These are phyloP conservation scores for Harpalus rubripes DNA, from an alignment of 2,888 invertebrate species.

Conservation along the genomic window DNA sequence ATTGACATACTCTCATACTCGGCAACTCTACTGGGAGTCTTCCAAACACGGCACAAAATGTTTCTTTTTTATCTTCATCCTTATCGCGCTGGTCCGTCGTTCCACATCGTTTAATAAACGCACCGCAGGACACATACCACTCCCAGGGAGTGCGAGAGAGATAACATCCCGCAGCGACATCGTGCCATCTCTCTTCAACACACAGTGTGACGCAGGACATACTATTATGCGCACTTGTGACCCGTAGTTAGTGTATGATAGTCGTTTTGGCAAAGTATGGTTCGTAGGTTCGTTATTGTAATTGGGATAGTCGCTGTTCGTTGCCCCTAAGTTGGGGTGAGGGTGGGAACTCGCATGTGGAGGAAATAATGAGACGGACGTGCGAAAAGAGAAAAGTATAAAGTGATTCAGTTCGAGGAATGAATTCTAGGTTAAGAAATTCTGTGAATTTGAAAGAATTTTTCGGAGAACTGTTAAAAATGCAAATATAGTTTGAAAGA, in stretches of 20 bases:
- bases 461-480: too few species aligned
- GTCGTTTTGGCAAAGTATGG: constrained; percentile 11
- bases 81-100: constrained; percentile 51
- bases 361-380: not conserved
- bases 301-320: not conserved
- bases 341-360: constrained; percentile 14
- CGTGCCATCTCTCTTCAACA: not conserved
- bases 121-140: constrained; percentile 60
- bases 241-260: constrained; percentile 22
- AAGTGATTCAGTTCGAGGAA: not conserved
- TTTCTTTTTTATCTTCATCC: constrained; percentile 57
- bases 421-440: not conserved
- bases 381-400: not conserved
- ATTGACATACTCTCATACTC: not conserved
- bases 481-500: too few species aligned
- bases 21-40: not conserved
- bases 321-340: not conserved
- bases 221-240: constrained; percentile 53
- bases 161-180: constrained; percentile 7
- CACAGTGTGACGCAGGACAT: constrained; percentile 13
- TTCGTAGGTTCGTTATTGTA: constrained; percentile 18
- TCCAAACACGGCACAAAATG: constrained; percentile 39
- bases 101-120: constrained; percentile 66
- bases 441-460: too few species aligned
- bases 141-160: constrained; percentile 2